phyloP scores from a whole-genome alignment of 1,140 invertebrate species.

The Mycetomoellerius zeteki region DNA sequence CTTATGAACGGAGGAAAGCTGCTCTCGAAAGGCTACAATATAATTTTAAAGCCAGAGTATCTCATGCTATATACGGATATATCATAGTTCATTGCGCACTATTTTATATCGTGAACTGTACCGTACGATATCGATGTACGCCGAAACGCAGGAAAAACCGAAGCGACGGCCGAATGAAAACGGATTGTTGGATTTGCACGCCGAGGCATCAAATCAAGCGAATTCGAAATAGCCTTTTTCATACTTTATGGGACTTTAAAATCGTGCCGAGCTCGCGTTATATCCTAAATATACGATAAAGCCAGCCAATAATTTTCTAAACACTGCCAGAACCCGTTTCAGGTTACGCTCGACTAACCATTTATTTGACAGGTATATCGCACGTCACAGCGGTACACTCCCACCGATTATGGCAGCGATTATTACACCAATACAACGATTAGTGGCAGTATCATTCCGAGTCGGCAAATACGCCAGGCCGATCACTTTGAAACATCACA shows the following conservation, averaged over 20 bases:
- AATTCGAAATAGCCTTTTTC: slow-evolving; percentile 7
- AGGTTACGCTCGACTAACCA: neutral
- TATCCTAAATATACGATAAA: slow-evolving; percentile 28
- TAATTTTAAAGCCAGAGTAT: neutral
- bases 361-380: slow-evolving; percentile 11
- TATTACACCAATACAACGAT: slow-evolving; percentile 27
- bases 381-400: slow-evolving; percentile 11
- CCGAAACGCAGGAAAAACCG: neutral
- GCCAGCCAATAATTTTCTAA: slow-evolving; percentile 34
- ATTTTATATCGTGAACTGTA: slow-evolving; percentile 26
- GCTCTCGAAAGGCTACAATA: neutral
- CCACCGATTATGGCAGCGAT: slow-evolving; percentile 29
- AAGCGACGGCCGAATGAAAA: slow-evolving; percentile 17
- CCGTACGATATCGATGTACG: slow-evolving; percentile 14
- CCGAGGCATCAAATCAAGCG: slow-evolving; percentile 26
- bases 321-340: neutral
- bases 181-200: slow-evolving; percentile 25
- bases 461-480: slow-evolving; percentile 22
- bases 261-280: neutral
- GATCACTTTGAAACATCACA: slow-evolving; percentile 52
- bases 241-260: slow-evolving; percentile 16
- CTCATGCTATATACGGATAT: neutral
- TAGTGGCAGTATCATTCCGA: neutral
- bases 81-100: slow-evolving; percentile 12
- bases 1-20: neutral